Conservation (phyloP, 2,797 vertebrate species). For the Pantherophis vulpinus region DNA sequence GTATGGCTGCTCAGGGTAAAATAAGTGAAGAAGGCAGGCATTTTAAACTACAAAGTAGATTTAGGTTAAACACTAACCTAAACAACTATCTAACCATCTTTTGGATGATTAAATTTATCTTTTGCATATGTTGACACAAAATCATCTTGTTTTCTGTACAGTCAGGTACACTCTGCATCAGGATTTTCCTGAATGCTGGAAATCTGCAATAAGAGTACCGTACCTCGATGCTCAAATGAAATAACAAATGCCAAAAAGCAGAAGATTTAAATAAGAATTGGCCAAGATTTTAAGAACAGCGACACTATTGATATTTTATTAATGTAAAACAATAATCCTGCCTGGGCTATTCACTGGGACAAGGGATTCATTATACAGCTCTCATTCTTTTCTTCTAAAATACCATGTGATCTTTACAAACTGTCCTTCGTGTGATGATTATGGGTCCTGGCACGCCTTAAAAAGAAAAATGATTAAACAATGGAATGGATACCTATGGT, state of each 20-base stretch:
- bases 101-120: not conserved
- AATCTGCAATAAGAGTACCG: not conserved
- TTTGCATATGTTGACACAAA: not conserved
- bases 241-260: accelerated
- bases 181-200: not conserved
- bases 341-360: slow-evolving; percentile 51
- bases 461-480: slow-evolving; percentile 51
- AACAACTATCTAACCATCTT: not conserved
- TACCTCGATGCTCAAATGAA: not conserved
- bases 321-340: slow-evolving; percentile 1
- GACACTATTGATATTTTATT: not conserved
- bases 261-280: not conserved
- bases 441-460: slow-evolving; percentile 46
- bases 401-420: slow-evolving; percentile 63
- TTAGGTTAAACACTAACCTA: not conserved
- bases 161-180: not conserved
- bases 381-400: slow-evolving; percentile 15
- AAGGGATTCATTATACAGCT: slow-evolving; percentile 1
- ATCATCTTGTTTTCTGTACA: not conserved
- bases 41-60: not conserved
- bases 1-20: not conserved
- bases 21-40: not conserved
- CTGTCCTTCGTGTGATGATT: slow-evolving; percentile 52
- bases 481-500: slow-evolving; percentile 33
- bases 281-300: not conserved